Evolutionary conservation across 2,113 vertebrate genomes (phyloP).

Genomic region (Recurvirostra avosetta): DNA sequence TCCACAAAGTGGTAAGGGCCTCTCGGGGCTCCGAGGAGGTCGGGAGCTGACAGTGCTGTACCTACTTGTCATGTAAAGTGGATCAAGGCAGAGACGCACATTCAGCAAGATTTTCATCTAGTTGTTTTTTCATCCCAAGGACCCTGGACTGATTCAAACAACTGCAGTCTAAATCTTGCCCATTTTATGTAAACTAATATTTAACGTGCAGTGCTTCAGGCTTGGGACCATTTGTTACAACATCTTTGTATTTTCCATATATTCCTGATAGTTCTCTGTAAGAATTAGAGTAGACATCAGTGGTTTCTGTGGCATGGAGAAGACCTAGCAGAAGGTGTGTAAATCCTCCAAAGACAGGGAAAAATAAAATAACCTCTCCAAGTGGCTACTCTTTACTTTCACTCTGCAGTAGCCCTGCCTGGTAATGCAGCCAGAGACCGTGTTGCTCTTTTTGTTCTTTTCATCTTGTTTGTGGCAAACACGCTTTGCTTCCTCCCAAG

Average conservation of each 20-base stretch:
- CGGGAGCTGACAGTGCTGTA: not conserved
- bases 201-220: not conserved
- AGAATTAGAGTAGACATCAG: not conserved
- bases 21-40: accelerated
- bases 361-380: not conserved
- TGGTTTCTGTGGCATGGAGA: not conserved
- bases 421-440: not conserved
- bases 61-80: not conserved
- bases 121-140: not conserved
- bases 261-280: not conserved
- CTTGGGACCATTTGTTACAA: not conserved
- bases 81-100: not conserved
- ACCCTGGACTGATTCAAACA: not conserved
- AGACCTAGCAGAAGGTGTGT: not conserved
- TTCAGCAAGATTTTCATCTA: not conserved
- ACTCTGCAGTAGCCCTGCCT: not conserved
- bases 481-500: not conserved
- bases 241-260: not conserved
- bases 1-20: accelerated
- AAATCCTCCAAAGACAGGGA: not conserved
- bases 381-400: not conserved
- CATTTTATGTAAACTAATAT: not conserved
- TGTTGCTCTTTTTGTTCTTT: conserved; percentile 20
- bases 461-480: conserved; percentile 30
- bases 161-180: not conserved